Base-by-base conservation (phyloP, 2,888 invertebrate genomes). In the Drosophila rubida region DNA sequence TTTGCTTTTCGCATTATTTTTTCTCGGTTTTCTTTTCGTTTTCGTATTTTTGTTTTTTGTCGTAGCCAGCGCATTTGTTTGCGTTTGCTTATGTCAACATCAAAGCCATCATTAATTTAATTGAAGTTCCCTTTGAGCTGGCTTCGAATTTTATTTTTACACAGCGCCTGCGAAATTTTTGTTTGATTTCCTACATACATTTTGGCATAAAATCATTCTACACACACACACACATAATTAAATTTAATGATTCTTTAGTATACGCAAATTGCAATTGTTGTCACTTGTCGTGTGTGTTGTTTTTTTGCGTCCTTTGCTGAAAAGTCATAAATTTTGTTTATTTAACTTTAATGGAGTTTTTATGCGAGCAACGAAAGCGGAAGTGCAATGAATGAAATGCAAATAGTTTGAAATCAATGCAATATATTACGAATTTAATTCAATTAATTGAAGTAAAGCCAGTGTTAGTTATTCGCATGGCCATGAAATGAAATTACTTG, bases 41-140 rank as follows among this genome's bases (percentile, higher is more conserved):
- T 27, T 27, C 27, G 57, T 35, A 44, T 27, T 54, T 32, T 54
- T 39, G 53, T 6, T 14, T 35, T 61, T 53, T 30, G 46, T 57
- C 27, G 45, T 19, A 50, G 37, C 50, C 41, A 57, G 42, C 61
- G 45, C 57, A 51, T 54, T 66, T 74, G 66, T 68, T 70, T 57
- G 74, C 41, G 41, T 37, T 57, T 25, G 7, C 49, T 54, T 60
- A 63, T 63, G 68, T 62, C 72, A 69, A 80, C 85, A 64, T 72
- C 69, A 80, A 85, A 70, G 72, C 67, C 59, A 53, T 79, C 80
- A 83, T 79, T 83, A 80, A 83, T 75, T 83, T 77, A 83, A 83
- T 86, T 77, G 67, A 84, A 75, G 59, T 64, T 68, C 35, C 35
- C 63, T 61, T 61, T 64, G 23, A 49, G 45, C 42, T 32, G 39